Conservation (phyloP, 2,888 invertebrate genomes). For the Bombyx huttoni region DNA sequence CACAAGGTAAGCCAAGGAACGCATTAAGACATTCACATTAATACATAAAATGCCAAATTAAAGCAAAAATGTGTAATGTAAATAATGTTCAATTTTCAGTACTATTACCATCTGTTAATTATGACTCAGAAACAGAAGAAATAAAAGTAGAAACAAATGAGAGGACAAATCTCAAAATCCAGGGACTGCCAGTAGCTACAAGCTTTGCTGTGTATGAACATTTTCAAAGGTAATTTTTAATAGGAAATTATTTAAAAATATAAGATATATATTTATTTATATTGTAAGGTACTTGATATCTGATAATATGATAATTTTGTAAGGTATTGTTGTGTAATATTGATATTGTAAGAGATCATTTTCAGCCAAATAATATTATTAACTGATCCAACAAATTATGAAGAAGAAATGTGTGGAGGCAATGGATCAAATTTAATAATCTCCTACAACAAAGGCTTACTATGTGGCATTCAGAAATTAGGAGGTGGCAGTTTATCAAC, state of each 20-base stretch:
- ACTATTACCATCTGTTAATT: slow-evolving; percentile 72
- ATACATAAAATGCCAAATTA: too few relatives aligned
- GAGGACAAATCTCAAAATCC: slow-evolving; percentile 67
- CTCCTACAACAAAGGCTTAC: slow-evolving; percentile 74
- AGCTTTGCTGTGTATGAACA: slow-evolving; percentile 85
- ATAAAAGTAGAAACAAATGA: slow-evolving; percentile 73
- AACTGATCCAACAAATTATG: slow-evolving; percentile 87
- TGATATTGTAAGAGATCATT: too few relatives aligned
- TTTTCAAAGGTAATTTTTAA: slow-evolving; percentile 34
- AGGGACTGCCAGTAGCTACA: slow-evolving; percentile 77
- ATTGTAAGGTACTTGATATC: background rate
- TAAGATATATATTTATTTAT: too few relatives aligned
- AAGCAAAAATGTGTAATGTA: too few relatives aligned
- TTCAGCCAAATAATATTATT: slow-evolving; percentile 71
- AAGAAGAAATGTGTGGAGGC: slow-evolving; percentile 82
- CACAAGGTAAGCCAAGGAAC: too few relatives aligned
- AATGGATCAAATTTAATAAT: slow-evolving; percentile 74
- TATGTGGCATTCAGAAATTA: slow-evolving; percentile 81
- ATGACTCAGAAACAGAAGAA: slow-evolving; percentile 78
- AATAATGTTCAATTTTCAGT: background rate
- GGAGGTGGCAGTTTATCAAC: slow-evolving; percentile 77
- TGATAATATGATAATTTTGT: too few relatives aligned
- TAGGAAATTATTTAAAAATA: background rate
- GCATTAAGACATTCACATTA: too few relatives aligned
- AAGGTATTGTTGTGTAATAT: too few relatives aligned